phyloP scores from a whole-genome alignment of 2,888 invertebrate species.

The Proisotoma minuta region DNA sequence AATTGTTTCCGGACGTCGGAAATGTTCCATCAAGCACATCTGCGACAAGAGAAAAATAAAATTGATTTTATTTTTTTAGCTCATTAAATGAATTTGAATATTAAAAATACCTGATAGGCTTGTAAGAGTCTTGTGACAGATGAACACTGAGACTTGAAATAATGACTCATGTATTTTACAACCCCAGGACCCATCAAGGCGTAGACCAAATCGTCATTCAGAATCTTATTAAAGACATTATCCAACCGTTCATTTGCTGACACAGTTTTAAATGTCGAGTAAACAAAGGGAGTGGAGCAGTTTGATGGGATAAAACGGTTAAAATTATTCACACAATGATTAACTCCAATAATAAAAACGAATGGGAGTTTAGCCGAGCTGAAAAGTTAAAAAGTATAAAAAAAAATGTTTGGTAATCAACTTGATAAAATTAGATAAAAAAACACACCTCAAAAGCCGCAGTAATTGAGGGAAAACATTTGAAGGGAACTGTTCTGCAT shows the following conservation, averaged over 20 bases:
- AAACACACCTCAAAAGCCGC: constrained; percentile 29
- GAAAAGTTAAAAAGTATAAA: constrained; percentile 6
- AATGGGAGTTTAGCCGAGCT: constrained; percentile 30
- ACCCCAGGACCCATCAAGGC: constrained; percentile 33
- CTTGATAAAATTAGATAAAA: constrained; percentile 13
- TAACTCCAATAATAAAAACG: constrained; percentile 34
- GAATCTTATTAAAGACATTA: constrained; percentile 33
- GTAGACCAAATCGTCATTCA: constrained; percentile 17
- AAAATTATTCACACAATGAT: constrained; percentile 26
- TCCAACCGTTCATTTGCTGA: constrained; percentile 25
- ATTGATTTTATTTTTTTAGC: not conserved
- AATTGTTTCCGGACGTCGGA: constrained; percentile 26
- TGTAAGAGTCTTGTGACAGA: constrained; percentile 31
- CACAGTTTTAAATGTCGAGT: constrained; percentile 29
- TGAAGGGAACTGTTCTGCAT: constrained; percentile 36
- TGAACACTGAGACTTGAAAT: constrained; percentile 22
- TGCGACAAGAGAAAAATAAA: constrained; percentile 14
- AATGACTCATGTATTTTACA: constrained; percentile 22
- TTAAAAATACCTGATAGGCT: constrained; percentile 9
- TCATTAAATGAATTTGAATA: not conserved
- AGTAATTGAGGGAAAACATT: constrained; percentile 32
- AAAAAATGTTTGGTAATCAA: not conserved
- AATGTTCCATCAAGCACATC: constrained; percentile 42
- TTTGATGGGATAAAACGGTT: constrained; percentile 25
- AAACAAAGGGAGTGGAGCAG: constrained; percentile 28